Evolutionary conservation across 2,888 invertebrate species (phyloP).

Genomic region (Chloroclysta siterata): DNA sequence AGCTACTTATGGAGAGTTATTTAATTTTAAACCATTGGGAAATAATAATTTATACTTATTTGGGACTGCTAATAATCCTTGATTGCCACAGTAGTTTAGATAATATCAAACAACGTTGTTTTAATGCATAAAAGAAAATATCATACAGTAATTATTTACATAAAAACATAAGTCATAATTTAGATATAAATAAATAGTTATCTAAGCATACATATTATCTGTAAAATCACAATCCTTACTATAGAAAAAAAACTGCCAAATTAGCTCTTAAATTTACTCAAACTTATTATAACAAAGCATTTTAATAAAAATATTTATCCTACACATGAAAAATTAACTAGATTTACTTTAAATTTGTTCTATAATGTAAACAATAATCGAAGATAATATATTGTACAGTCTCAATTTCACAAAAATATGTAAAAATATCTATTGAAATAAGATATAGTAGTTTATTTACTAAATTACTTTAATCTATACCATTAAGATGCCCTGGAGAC

Average conservation of each 20-base stretch:
- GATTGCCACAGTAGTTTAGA: too few relatives aligned
- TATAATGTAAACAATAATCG: constrained; percentile 34
- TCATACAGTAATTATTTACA: not conserved
- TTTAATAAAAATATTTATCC: constrained; percentile 12
- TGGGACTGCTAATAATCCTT: too few relatives aligned
- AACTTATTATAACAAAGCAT: constrained; percentile 3
- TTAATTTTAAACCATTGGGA: too few relatives aligned
- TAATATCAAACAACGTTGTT: too few relatives aligned
- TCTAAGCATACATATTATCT: constrained; percentile 27
- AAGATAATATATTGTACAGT: constrained; percentile 63
- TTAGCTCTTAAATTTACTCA: constrained; percentile 2
- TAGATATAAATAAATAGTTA: constrained; percentile 4
- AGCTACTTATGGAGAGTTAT: constrained; percentile 10
- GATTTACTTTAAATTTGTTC: constrained; percentile 30
- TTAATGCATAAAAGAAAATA: too few relatives aligned
- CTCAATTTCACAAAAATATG: constrained; percentile 66
- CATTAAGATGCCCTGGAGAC: too few relatives aligned
- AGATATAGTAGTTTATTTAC: constrained; percentile 35
- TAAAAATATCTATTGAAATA: constrained; percentile 40
- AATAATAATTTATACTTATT: too few relatives aligned
- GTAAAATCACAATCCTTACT: constrained; percentile 32
- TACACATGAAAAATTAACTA: constrained; percentile 17
- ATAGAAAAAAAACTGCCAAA: constrained; percentile 18
- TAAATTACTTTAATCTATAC: constrained; percentile 29
- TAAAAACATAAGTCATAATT: not conserved